These are phyloP conservation scores for Mantis religiosa DNA, from an alignment of 2,888 invertebrate genomes.

Conservation along the genomic window DNA sequence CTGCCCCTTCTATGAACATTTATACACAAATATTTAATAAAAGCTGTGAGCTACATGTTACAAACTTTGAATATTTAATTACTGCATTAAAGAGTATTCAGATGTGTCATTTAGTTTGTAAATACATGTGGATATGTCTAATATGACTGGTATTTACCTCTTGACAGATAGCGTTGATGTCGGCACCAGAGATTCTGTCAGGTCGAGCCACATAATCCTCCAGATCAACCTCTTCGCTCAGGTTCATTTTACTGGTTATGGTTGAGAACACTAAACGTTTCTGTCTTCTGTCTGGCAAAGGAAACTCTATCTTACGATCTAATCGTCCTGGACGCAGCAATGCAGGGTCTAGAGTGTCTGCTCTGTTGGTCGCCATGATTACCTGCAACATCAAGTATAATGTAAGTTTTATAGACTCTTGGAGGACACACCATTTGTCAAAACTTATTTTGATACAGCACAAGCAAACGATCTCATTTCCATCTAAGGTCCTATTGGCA, in stretches of 20 bases:
- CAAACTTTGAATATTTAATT: no score
- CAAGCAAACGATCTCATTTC: no score
- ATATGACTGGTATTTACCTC: conserved; percentile 63
- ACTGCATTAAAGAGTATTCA: no score
- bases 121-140: no score
- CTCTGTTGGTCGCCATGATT: conserved; percentile 95
- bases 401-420: no score
- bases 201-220: conserved; percentile 99
- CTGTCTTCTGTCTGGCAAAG: conserved; percentile 82
- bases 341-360: conserved; percentile 98
- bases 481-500: no score
- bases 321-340: conserved; percentile 90
- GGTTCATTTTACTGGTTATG: conserved; percentile 94
- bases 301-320: conserved; percentile 98
- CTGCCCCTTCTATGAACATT: no score
- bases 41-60: no score
- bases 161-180: conserved; percentile 99
- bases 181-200: conserved; percentile 97
- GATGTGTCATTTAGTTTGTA: no score
- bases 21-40: no score
- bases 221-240: conserved; percentile 96
- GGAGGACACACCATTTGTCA: no score
- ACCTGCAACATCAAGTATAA: conserved; percentile 40
- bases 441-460: no score
- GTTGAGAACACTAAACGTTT: conserved; percentile 98